Conservation (phyloP, 1,140 invertebrate genomes). For the Galendromus occidentalis region DNA sequence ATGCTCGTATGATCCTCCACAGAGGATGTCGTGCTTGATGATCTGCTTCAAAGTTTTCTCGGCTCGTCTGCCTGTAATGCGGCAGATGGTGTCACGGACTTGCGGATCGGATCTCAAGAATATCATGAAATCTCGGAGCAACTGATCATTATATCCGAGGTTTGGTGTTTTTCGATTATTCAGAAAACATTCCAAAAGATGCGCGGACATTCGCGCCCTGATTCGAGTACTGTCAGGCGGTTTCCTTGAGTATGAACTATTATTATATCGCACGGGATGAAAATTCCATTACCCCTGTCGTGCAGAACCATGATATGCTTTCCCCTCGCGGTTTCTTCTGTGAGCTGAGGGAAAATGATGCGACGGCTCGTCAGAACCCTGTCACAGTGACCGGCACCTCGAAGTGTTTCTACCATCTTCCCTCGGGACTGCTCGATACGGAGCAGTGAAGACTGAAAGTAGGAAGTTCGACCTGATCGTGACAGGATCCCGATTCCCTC, state of each 20-base stretch:
- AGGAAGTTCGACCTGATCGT: too few relatives aligned
- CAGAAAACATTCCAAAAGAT: background rate
- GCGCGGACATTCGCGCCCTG: background rate
- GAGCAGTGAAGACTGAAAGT: too few relatives aligned
- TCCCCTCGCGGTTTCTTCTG: background rate
- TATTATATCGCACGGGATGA: background rate
- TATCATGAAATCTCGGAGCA: too few relatives aligned
- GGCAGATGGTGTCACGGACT: too few relatives aligned
- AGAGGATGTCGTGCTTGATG: background rate
- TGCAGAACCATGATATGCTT: background rate
- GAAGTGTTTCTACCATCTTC: slow-evolving; percentile 6
- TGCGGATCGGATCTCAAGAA: too few relatives aligned
- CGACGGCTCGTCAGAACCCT: background rate
- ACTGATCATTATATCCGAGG: too few relatives aligned
- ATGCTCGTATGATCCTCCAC: background rate
- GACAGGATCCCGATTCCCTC: too few relatives aligned
- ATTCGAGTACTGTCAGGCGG: background rate
- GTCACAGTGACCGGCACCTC: background rate
- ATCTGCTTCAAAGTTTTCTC: background rate
- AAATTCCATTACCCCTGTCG: background rate
- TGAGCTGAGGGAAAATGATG: background rate
- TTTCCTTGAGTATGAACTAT: background rate
- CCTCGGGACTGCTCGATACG: too few relatives aligned
- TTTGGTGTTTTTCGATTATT: too few relatives aligned
- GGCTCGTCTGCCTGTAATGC: background rate